phyloP scores from a whole-genome alignment of 2,113 vertebrate genomes.

The Xiphophorus hellerii region DNA sequence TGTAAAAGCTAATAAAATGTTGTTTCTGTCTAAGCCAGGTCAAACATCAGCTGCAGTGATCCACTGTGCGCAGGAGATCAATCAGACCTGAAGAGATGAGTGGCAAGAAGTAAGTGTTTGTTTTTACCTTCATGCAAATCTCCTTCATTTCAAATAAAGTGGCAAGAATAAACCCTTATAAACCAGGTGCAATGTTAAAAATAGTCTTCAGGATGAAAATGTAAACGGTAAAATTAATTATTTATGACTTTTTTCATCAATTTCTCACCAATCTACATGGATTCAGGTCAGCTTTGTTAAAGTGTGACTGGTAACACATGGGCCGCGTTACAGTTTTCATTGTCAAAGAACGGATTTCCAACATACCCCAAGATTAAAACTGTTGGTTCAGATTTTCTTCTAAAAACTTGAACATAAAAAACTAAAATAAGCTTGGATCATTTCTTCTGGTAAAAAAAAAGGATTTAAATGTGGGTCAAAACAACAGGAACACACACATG shows the following conservation, averaged over 20 bases:
- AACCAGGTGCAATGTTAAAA: background rate
- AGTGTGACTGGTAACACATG: background rate
- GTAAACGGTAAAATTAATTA: background rate
- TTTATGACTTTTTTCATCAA: background rate
- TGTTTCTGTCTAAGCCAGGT: slow-evolving; percentile 30
- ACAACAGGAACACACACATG: background rate
- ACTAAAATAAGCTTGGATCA: too few relatives aligned
- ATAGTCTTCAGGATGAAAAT: background rate
- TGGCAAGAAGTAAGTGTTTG: slow-evolving; percentile 72
- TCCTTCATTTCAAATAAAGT: background rate
- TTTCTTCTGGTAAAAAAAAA: too few relatives aligned
- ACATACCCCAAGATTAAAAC: too few relatives aligned
- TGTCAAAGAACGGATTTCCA: too few relatives aligned
- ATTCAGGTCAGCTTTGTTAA: slow-evolving; percentile 7
- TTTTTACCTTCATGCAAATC: background rate
- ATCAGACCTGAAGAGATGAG: slow-evolving; percentile 66
- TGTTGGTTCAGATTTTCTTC: too few relatives aligned
- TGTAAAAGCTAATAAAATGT: background rate
- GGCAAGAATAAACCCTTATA: background rate
- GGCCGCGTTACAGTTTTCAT: background rate
- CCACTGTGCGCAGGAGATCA: slow-evolving; percentile 14
- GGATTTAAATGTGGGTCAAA: background rate
- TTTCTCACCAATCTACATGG: background rate
- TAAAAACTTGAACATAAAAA: too few relatives aligned
- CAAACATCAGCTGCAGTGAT: slow-evolving; percentile 45